phyloP scores from a whole-genome alignment of 1,140 invertebrate genomes.

The Sarcophaga peregrina region DNA sequence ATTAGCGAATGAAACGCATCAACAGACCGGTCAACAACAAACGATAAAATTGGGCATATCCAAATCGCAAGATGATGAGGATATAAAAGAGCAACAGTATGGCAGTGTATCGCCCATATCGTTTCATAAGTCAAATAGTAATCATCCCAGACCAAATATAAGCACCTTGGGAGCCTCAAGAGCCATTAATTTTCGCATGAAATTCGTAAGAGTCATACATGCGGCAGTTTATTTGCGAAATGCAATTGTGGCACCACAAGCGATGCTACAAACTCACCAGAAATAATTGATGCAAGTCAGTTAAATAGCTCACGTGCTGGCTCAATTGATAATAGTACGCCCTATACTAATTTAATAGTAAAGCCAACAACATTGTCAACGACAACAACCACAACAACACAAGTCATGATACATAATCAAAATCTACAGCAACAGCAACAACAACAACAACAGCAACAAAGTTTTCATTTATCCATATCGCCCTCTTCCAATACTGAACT shows the following conservation, averaged over 20 bases:
- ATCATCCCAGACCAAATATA: neutral
- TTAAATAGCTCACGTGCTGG: conserved; percentile 27
- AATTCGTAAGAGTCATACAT: conserved; percentile 50
- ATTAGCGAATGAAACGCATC: neutral
- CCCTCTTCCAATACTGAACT: conserved; percentile 39
- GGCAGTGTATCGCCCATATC: conserved; percentile 30
- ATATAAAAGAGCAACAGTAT: conserved; percentile 1
- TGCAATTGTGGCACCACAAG: conserved; percentile 45
- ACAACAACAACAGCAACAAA: conserved; percentile 13
- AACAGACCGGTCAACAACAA: neutral
- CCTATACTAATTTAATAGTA: neutral
- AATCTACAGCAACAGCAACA: conserved; percentile 12
- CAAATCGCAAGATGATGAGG: conserved; percentile 35
- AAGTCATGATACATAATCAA: conserved; percentile 34
- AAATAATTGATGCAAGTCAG: neutral
- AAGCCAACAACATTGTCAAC: neutral
- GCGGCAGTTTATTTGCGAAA: conserved; percentile 51
- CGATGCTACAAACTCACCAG: neutral
- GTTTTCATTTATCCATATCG: conserved; percentile 39
- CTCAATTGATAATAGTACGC: conserved; percentile 23
- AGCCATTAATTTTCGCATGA: conserved; percentile 41
- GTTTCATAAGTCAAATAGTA: neutral
- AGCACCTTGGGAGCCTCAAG: conserved; percentile 16
- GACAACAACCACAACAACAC: neutral
- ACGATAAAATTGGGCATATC: conserved; percentile 32